A percentile compares a stretch with the other conserved stretches of the same genome.
phyloP scores from a whole-genome alignment of 30 jellyfish, hydroid and myxozoan genomes.

The Calvadosia cruxmelitensis region DNA sequence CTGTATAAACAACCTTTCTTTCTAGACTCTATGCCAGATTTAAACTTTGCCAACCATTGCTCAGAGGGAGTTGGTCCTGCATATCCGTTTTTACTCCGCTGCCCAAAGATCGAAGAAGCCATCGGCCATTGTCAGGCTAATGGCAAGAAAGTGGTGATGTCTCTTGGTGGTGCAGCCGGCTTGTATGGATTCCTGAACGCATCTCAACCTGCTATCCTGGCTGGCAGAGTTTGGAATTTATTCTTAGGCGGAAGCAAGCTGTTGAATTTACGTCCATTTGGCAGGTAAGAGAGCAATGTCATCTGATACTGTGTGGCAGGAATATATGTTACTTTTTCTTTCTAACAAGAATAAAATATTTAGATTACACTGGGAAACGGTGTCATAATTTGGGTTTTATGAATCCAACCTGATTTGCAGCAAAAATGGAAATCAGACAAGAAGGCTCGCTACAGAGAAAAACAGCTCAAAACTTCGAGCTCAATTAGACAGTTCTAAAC shows the following conservation, averaged over 20 bases:
- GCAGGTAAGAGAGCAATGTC: slow-evolving; percentile 64
- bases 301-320: too few species aligned
- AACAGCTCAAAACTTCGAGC: too few species aligned
- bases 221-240: slow-evolving; percentile 69
- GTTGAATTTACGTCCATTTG: slow-evolving; percentile 77
- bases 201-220: slow-evolving; percentile 59
- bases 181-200: slow-evolving; percentile 75
- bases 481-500: too few species aligned
- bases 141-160: slow-evolving; percentile 78
- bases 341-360: too few species aligned
- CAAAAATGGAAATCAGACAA: too few species aligned
- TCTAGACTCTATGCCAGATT: slow-evolving; percentile 34
- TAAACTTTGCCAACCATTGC: slow-evolving; percentile 52
- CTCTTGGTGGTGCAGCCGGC: slow-evolving; percentile 98
- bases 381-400: too few species aligned
- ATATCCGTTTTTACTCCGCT: slow-evolving; percentile 47
- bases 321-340: too few species aligned
- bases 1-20: too few species aligned
- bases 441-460: too few species aligned
- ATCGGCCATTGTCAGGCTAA: slow-evolving; percentile 67
- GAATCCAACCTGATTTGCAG: too few species aligned
- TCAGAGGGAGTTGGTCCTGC: slow-evolving; percentile 29
- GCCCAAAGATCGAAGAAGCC: slow-evolving; percentile 61
- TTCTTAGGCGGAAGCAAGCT: slow-evolving; percentile 61
- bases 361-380: too few species aligned